Evolutionary conservation across 1,140 invertebrate species (phyloP).

Genomic region (Linepithema humile): DNA sequence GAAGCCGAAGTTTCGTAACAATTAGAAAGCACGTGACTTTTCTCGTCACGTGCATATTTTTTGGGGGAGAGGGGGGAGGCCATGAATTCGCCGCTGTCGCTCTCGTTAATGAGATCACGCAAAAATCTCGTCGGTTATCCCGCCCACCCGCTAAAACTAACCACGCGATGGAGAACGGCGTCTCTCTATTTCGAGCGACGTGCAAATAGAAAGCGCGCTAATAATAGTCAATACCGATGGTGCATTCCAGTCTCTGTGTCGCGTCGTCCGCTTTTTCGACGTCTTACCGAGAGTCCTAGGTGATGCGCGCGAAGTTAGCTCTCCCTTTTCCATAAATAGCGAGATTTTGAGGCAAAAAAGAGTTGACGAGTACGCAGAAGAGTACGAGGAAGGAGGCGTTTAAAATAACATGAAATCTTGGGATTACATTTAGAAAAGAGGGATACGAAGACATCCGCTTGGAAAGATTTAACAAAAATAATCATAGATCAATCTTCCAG

Average conservation of each 20-base stretch:
- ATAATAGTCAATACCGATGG: constrained; percentile 74
- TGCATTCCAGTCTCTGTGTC: constrained; percentile 71
- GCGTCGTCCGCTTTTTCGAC: constrained; percentile 47
- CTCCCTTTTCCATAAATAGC: neutral
- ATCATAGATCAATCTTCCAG: no score
- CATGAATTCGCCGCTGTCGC: constrained; percentile 1
- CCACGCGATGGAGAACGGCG: neutral
- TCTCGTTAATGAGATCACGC: constrained; percentile 24
- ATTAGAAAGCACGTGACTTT: neutral
- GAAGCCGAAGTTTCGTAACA: neutral
- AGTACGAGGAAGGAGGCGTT: neutral
- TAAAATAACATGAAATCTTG: neutral
- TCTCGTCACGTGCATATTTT: neutral
- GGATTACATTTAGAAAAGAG: neutral
- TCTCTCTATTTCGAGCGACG: constrained; percentile 31
- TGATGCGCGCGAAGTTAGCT: constrained; percentile 19
- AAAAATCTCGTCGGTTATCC: constrained; percentile 25
- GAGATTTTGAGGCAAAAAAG: neutral
- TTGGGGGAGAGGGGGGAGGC: no score
- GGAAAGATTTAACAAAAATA: neutral
- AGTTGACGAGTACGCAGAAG: neutral
- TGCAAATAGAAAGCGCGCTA: constrained; percentile 77
- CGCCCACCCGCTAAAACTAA: constrained; percentile 18
- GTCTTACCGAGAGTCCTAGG: neutral
- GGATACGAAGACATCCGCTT: neutral